Base-by-base conservation (phyloP, 1,140 invertebrate species). In the Listronotus oregonensis region DNA sequence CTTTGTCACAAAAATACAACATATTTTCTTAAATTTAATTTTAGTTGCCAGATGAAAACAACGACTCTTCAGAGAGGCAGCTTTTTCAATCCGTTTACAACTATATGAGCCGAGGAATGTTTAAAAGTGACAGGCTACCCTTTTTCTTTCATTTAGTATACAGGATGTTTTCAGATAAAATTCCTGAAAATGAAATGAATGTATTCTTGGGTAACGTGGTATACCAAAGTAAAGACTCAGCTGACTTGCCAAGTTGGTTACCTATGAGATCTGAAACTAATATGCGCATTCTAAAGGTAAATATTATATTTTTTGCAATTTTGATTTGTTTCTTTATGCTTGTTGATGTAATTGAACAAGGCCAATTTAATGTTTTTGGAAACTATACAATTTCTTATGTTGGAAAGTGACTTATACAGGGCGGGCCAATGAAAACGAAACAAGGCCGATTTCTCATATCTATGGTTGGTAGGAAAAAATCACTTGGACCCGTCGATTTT, bases 71-170 rank as follows among this genome's bases (percentile, higher is more conserved):
- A 21, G 78, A 81, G 52, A 78, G 73, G 63, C 71, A 78, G 12
- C 64, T 87, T 5, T 77, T 85, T 37, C 80, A 83, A 66, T 67
- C 79, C 0, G 84, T 92, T 0, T 96, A 93, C 76, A 82, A 89
- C 52, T 88, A 92, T 72, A 82, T 95, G 12, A 88, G 89, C 31
- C 82, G 91, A 47, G 90, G 92, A 3, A 83, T 94, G 46, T 92
- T 95, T 77, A 91, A 91, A 80, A 80, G 81, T 3, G 90, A 92
- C 73, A 83, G 88, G 32, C 76, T 94, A 2, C 85, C 86, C 66
- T 89, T 93, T 77, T 86, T 89, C 1, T 71, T 94, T 63, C 89
- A 91, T 78, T 82, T 93, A 46, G 83, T 87, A 3, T 85, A 87
- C 64, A 83, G 83, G 46, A 87, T 89, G 73, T 86, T 84, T 74